phyloP scores from a whole-genome alignment of 2,113 vertebrate genomes.

The Xiphophorus couchianus region DNA sequence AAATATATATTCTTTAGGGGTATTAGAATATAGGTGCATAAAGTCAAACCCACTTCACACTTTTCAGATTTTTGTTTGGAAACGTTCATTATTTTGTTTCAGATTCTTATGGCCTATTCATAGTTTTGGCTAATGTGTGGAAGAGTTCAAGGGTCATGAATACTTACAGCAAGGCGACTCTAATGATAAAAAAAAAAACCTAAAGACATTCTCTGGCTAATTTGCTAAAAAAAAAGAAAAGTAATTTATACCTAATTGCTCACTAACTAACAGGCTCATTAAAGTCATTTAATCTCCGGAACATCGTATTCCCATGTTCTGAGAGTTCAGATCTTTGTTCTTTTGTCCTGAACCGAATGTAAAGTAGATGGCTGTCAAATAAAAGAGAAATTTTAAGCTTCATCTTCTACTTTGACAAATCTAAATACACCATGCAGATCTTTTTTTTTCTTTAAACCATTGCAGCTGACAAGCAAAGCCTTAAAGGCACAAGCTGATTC shows the following conservation, averaged over 20 bases:
- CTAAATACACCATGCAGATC: neutral
- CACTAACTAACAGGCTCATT: neutral
- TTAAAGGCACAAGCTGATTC: slow-evolving; percentile 2
- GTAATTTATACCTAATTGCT: slow-evolving; percentile 3
- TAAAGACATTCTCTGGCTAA: neutral
- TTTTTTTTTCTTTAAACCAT: slow-evolving; percentile 4
- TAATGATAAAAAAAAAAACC: no score
- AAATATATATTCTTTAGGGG: no score
- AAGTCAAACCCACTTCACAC: no score
- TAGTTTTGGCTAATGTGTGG: no score
- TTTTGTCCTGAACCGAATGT: slow-evolving; percentile 8
- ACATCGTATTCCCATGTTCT: neutral
- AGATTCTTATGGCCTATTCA: no score
- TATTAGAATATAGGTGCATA: no score
- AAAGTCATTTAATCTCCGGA: slow-evolving; percentile 15
- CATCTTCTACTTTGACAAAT: neutral
- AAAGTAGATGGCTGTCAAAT: slow-evolving; percentile 18
- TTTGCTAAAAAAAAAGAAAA: neutral
- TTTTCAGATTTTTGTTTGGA: no score
- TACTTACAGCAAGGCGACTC: no score
- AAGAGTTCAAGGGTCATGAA: no score
- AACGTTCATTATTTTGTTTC: no score
- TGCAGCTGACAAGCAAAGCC: slow-evolving; percentile 13
- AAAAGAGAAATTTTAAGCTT: slow-evolving; percentile 10
- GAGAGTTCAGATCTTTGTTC: neutral